Evolutionary conservation across 1,140 invertebrate genomes (phyloP), one percentile per base, ranked within the genome.

Genomic region (Cotesia typhae): DNA sequence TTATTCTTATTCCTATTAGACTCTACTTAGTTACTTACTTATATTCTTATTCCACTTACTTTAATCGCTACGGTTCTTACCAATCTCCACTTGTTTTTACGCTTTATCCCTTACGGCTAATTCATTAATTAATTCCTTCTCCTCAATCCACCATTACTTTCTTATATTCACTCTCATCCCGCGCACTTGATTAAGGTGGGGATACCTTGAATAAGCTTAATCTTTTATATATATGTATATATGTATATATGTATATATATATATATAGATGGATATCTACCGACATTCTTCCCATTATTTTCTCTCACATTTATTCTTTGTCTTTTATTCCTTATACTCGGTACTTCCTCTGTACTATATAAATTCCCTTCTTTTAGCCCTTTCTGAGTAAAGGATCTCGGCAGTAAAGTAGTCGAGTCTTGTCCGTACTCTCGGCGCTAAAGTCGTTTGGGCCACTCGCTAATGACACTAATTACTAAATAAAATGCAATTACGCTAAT

Each of bases 381-480:
- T 64, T 67, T 68, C 72, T 28, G 28, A 28, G 28, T 28, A 28
- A 28, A 59, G 14, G 20, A 47, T 47, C 41, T 2, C 5, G 10
- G 41, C 10, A 47, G 41, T 47, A 9, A 9, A 47, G 41, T 47
- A 47, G 41, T 47, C 6, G 20, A 59, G 57, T 20, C 57, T 35
- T 51, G 52, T 69, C 20, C 66, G 61, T 36, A 60, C 14, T 51
- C 41, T 47, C 10, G 9, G 12, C 65, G 71, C 67, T 63, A 76
- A 75, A 66, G 69, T 76, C 71, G 75, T 47, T 66, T 72, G 77
- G 77, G 77, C 74, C 83, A 80, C 79, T 83, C 78, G 79, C 83
- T 86, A 87, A 86, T 87, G 85, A 84, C 85, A 86, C 83, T 85
- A 86, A 87, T 87, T 85, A 85, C 83, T 83, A 85, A 86, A 86